Evolutionary conservation across 2,888 invertebrate genomes (phyloP), one percentile per base, ranked within the genome.

Genomic region (Ernsta delagoae): DNA sequence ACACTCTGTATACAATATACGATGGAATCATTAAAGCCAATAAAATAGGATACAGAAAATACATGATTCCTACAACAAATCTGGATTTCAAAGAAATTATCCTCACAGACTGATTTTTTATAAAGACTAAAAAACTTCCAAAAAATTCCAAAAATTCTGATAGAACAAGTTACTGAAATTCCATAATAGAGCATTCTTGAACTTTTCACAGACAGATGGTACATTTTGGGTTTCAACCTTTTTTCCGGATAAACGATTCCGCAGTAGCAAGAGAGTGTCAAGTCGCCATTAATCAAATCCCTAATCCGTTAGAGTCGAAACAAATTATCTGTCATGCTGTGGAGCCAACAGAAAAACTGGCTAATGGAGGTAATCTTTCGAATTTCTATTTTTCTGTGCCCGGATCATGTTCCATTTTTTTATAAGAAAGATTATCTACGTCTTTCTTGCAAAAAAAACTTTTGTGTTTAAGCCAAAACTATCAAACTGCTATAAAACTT

Each of bases 311-410:
- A 48, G 7, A 59, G 45, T 54, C 54, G 39, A 65, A 59, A 65
- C 65, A 65, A 65, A 43, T 45, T 45, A 57, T 65, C 65, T 50
- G 31, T 65, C 65, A 65, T 54, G 56, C 31, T 59, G 36, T 59
- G 59, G 11, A 57, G 12, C 16, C 41, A 41, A 54, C 43, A 43
- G 31, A 31, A n/a, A 64, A 64, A 43, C 12, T 11, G 12, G 5
- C 31, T 34, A 65, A 57, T 45, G 41, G 45, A 45, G 45, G 45
- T 6, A 24, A 56, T 45, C 48, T 62, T 36, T 36, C 50, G 8
- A 24, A 50, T 53, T 53, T 53, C 41, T 62, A 16, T 24, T 54
- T 39, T 34, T 16, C 36, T 24, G 8, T 34, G 34, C n/a, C 8
- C 56, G n/a, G 9, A 43, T 36, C 36, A 16, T 53, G 36, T 9